Evolutionary conservation across 2,113 vertebrate species (phyloP), one percentile per base, ranked within the genome.

Genomic region (Struthidea cinerea): DNA sequence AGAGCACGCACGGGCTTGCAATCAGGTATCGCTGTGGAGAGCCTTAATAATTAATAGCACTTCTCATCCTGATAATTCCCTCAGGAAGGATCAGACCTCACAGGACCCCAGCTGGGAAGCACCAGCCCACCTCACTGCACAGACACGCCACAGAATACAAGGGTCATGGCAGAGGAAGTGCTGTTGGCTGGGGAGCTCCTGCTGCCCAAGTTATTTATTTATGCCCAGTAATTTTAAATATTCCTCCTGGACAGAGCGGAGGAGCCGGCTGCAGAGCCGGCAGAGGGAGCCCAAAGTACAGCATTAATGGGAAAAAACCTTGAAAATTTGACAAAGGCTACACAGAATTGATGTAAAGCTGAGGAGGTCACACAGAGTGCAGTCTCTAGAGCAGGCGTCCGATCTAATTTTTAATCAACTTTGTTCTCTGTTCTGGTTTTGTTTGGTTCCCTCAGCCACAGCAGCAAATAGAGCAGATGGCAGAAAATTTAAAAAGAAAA

Each of bases 221-320:
- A 77, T 70, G 71, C 56, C 56, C 79, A 53, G 14, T 82, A 44
- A 87, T 93, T 82, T 56, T 5, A 52, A 84, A 60, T 85, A 82
- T 93, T 91, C 41, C 57, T 80, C 56, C 52, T 30, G 59, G 91
- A 42, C 67, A 69, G n/a, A 63, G 78, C 1, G 0, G 82, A 30
- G 6, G 37, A 64, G 21, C 3, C 0, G 0, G 46, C 10, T 18
- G 17, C 56, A 23, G 76, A 94, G 89, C 97, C 98, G 37, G 93
- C 89, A 98, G 98, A 96, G 97, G 98, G 98, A 97, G 94, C 88
- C 70, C 77, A 1, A 57, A 95, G 84, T 80, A 93, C 73, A 78
- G 76, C 19, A 11, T 15, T 94, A 47, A 69, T 63, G 20, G 15
- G 3, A 50, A 87, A 91, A 94, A 91, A 42, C 70, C 52, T 73